Percentiles rank a stretch among this genome's conserved stretches.
These are phyloP conservation scores for Boloria euphrosyne DNA, from an alignment of 2,888 invertebrate genomes.

Conservation along the genomic window DNA sequence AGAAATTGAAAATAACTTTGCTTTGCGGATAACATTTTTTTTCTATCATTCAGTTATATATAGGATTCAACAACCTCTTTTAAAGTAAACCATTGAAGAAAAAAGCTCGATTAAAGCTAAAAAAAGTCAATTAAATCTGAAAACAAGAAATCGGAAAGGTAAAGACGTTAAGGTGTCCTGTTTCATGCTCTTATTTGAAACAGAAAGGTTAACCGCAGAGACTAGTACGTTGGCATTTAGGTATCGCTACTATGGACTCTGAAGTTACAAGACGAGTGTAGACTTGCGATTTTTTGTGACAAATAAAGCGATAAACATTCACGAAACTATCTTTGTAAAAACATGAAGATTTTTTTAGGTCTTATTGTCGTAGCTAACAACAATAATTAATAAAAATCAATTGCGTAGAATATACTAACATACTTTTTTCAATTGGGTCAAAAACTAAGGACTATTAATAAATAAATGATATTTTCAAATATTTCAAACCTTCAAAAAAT, in stretches of 20 bases:
- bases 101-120: not conserved
- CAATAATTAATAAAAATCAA: no score
- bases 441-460: no score
- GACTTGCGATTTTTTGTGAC: slow-evolving; percentile 7
- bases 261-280: slow-evolving; percentile 12
- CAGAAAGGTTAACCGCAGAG: slow-evolving; percentile 28
- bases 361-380: no score
- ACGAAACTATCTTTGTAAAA: not conserved
- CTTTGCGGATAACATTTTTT: no score
- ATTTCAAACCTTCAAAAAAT: no score
- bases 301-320: not conserved
- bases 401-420: no score
- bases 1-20: not conserved
- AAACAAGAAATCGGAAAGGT: slow-evolving; percentile 4
- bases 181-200: slow-evolving; percentile 18
- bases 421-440: no score
- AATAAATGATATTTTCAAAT: no score
- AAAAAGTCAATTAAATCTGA: not conserved
- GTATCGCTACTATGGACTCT: slow-evolving; percentile 24
- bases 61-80: no score
- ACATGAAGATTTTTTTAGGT: not conserved
- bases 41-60: no score
- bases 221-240: slow-evolving; percentile 30
- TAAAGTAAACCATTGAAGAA: no score
- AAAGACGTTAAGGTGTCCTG: slow-evolving; percentile 18